Evolutionary conservation across 2,113 vertebrate species (phyloP).

Genomic region (cat (Felis catus)): DNA sequence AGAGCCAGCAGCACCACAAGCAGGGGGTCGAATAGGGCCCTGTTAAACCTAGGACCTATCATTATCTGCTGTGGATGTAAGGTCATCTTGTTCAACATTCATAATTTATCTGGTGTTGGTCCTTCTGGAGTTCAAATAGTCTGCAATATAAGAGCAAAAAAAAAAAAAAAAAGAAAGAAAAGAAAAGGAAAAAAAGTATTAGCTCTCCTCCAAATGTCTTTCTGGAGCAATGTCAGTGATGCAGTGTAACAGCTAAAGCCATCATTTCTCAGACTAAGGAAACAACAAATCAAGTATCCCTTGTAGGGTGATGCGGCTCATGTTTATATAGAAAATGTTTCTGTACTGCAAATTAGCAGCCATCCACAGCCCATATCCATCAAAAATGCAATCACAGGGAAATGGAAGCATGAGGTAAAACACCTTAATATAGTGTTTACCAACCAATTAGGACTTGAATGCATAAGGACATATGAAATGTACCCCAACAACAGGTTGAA

Average conservation of each 20-base stretch:
- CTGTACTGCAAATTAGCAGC: background rate
- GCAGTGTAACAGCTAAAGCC: background rate
- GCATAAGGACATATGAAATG: background rate
- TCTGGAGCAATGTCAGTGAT: background rate
- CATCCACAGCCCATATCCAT: background rate
- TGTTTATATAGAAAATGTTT: background rate
- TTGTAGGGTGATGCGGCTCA: background rate
- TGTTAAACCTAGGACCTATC: conserved; percentile 99
- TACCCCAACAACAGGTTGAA: background rate
- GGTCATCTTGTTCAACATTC: conserved; percentile 99
- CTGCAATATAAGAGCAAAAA: conserved; percentile 82
- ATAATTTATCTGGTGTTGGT: conserved; percentile 98
- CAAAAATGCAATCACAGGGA: background rate
- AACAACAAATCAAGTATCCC: background rate
- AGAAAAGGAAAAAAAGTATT: conserved; percentile 62
- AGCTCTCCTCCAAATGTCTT: conserved; percentile 42
- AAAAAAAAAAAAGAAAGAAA: conserved; percentile 24
- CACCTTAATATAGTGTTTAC: background rate
- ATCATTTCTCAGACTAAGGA: background rate
- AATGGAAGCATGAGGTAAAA: background rate
- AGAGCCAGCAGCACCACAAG: conserved; percentile 99
- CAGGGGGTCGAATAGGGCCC: conserved; percentile 99
- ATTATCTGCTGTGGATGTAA: conserved; percentile 99
- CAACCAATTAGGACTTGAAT: background rate
- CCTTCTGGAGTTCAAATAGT: conserved; percentile 91